Conservation (phyloP, 1,140 invertebrate species). For the Venturia canescens region DNA sequence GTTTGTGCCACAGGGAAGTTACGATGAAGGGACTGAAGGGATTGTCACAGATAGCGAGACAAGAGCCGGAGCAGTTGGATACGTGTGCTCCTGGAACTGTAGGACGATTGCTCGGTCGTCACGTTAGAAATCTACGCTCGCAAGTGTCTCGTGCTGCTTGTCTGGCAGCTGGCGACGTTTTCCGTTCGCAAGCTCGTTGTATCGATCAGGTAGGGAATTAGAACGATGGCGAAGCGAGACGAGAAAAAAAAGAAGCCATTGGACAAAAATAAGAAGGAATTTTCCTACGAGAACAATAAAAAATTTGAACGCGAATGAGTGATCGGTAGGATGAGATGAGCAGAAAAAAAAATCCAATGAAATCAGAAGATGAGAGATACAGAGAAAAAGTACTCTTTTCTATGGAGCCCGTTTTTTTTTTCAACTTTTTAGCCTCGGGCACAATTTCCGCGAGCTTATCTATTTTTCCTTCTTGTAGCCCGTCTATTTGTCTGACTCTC, state of each 20-base stretch:
- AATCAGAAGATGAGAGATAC: too few relatives aligned
- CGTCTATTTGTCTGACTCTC: slow-evolving; percentile 22
- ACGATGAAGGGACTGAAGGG: slow-evolving; percentile 87
- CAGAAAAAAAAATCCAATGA: too few relatives aligned
- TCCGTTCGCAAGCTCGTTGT: slow-evolving; percentile 81
- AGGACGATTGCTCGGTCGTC: slow-evolving; percentile 83
- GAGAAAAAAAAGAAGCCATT: background rate
- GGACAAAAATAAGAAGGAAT: too few relatives aligned
- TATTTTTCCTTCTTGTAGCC: background rate
- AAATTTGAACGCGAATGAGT: too few relatives aligned
- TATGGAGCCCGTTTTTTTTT: background rate
- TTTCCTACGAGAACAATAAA: too few relatives aligned
- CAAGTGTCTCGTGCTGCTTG: slow-evolving; percentile 93
- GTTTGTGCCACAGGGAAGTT: slow-evolving; percentile 81
- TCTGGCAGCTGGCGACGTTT: slow-evolving; percentile 86
- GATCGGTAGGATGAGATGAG: too few relatives aligned
- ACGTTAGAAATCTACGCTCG: slow-evolving; percentile 92
- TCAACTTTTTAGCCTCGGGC: slow-evolving; percentile 23
- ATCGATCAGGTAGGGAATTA: slow-evolving; percentile 84
- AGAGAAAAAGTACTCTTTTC: background rate
- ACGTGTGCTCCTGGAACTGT: slow-evolving; percentile 79
- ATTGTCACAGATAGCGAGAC: slow-evolving; percentile 84
- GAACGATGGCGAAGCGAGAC: background rate
- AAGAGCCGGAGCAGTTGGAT: slow-evolving; percentile 82
- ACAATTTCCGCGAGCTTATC: slow-evolving; percentile 27